Percentiles rank a stretch among this genome's conserved stretches.
phyloP scores from a whole-genome alignment of 2,888 invertebrate genomes.

The Chelonus formosanus region DNA sequence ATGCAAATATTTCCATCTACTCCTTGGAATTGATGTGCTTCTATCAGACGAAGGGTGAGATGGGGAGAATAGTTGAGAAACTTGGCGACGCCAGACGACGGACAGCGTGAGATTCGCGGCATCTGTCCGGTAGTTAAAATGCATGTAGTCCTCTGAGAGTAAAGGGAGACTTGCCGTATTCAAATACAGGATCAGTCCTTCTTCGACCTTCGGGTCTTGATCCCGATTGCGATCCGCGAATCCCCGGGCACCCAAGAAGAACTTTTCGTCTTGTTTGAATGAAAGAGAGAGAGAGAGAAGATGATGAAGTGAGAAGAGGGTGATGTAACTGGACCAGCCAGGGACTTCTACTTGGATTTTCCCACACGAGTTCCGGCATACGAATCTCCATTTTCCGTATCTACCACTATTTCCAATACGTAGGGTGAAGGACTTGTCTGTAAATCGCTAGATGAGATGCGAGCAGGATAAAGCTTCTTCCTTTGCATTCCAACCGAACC shows the following conservation, averaged over 20 bases:
- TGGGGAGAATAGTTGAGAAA: conserved; percentile 60
- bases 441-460: conserved; percentile 30
- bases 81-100: conserved; percentile 57
- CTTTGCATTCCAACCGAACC: conserved; percentile 20
- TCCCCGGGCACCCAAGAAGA: conserved; percentile 49
- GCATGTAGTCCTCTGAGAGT: conserved; percentile 61
- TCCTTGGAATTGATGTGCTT: conserved; percentile 28
- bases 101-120: conserved; percentile 62
- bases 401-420: neutral
- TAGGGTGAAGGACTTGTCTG: neutral
- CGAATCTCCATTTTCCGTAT: conserved; percentile 17
- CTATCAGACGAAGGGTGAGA: conserved; percentile 32
- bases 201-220: conserved; percentile 60
- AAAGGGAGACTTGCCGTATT: conserved; percentile 54
- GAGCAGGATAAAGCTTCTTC: conserved; percentile 9
- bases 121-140: conserved; percentile 65
- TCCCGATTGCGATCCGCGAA: conserved; percentile 56
- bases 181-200: conserved; percentile 65
- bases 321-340: conserved; percentile 36
- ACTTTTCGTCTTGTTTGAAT: conserved; percentile 59
- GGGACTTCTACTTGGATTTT: conserved; percentile 55
- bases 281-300: conserved; percentile 35
- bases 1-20: conserved; percentile 21
- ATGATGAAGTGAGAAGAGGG: conserved; percentile 24
- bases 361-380: conserved; percentile 53